Evolutionary conservation across 30 jellyfish, hydroid and myxozoan species (phyloP).

Genomic region (Aurelia aurita): DNA sequence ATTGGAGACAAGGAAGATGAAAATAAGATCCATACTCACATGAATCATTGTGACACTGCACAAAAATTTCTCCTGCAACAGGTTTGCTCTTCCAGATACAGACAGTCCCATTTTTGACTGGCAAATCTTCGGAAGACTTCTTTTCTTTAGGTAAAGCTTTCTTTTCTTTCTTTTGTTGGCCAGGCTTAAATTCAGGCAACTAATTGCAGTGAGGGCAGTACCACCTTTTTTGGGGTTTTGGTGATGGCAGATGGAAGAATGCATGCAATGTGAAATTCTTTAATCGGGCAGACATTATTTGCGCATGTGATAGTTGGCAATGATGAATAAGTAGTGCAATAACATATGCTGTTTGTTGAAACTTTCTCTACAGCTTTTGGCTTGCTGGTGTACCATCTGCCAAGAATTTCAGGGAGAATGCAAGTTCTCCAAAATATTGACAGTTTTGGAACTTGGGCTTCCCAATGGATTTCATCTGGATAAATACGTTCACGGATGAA

Average conservation of each 20-base stretch:
- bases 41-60: slow-evolving; percentile 30
- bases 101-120: background rate
- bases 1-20: too few species aligned
- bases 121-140: slow-evolving; percentile 12
- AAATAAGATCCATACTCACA: slow-evolving; percentile 7
- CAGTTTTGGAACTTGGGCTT: slow-evolving; percentile 33
- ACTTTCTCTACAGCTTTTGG: too few species aligned
- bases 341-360: slow-evolving; percentile 39
- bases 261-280: slow-evolving; percentile 38
- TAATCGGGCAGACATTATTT: slow-evolving; percentile 46
- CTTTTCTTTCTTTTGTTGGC: slow-evolving; percentile 26
- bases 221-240: slow-evolving; percentile 47
- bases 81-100: slow-evolving; percentile 26
- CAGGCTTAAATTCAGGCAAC: slow-evolving; percentile 40
- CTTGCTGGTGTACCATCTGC: slow-evolving; percentile 57
- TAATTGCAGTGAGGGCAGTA: slow-evolving; percentile 47
- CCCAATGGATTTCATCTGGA: slow-evolving; percentile 35
- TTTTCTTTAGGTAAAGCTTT: slow-evolving; percentile 28
- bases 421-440: too few species aligned
- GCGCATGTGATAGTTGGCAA: slow-evolving; percentile 32
- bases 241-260: slow-evolving; percentile 40
- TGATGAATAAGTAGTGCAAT: slow-evolving; percentile 11
- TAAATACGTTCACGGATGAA: slow-evolving; percentile 21
- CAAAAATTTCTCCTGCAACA: slow-evolving; percentile 9
- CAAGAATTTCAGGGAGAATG: slow-evolving; percentile 61